Evolutionary conservation across 2,113 vertebrate species (phyloP), one percentile per base, ranked within the genome.

Genomic region (Gallinago undulata): DNA sequence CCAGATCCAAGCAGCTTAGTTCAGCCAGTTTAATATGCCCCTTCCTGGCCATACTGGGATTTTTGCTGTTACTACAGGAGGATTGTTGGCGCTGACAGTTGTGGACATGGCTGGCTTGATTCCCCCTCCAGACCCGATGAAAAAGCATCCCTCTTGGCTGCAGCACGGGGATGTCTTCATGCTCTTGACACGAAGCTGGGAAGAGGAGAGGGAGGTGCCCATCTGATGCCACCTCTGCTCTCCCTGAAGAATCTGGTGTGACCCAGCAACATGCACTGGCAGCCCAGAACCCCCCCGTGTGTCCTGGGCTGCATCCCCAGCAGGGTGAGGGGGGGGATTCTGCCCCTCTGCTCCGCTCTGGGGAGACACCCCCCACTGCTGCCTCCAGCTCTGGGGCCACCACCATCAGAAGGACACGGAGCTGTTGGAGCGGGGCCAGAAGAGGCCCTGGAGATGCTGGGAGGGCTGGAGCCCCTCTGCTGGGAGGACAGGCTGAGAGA

Each of bases 71-170:
- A 2, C 35, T 28, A 2, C 0, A 2, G 70, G 79, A 83, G 31
- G 10, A 9, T 4, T 33, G 73, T 3, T 24, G 69, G 76, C 0
- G 4, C 1, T 41, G 63, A 13, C 23, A 39, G 41, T 0, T 18
- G 50, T 12, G n/a, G 81, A 19, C 9, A 0, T 1, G 53, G 59
- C 28, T 83, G 77, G 28, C 17, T 81, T 15, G 35, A 21, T 55
- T 75, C 39, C 9, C 45, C 33, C 53, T 75, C 33, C 84, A 55
- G 70, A 43, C 10, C 5, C 22, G 81, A 41, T 1, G 47, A 5
- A 13, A 6, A 45, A 43, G 15, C 16, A 23, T 22, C 55, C 14
- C 27, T 37, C 7, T 15, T 25, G 51, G 45, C 69, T 41, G 50
- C 41, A 37, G 19, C 6, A 1, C 3, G 63, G 72, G 48, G 39